Evolutionary conservation across 2,113 vertebrate species (phyloP).

Genomic region (Tympanuchus pallidicinctus): DNA sequence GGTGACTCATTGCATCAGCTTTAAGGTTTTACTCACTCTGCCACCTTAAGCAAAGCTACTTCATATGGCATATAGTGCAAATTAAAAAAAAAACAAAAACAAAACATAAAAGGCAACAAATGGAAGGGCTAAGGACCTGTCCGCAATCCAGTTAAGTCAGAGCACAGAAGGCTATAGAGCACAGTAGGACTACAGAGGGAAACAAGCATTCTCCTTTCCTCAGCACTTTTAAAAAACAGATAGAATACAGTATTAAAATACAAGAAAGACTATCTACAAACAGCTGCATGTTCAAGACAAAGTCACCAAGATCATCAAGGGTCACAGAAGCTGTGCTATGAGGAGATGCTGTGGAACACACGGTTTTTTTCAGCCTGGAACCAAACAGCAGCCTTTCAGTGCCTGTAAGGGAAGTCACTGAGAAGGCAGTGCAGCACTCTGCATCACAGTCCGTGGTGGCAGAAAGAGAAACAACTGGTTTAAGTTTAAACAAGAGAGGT

Average conservation of each 20-base stretch:
- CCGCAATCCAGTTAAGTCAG: not conserved
- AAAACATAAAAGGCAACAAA: not conserved
- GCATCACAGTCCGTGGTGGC: not conserved
- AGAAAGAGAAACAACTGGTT: not conserved
- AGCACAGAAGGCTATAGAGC: not conserved
- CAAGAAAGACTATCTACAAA: not conserved
- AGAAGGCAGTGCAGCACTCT: not conserved
- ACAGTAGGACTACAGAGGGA: not conserved
- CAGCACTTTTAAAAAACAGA: fast-evolving
- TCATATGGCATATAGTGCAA: not conserved
- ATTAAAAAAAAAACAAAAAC: not conserved
- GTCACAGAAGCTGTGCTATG: not conserved
- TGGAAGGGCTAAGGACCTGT: not conserved
- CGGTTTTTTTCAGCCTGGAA: not conserved
- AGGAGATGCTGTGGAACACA: not conserved
- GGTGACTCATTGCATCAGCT: not conserved
- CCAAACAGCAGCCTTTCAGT: not conserved
- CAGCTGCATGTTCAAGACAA: not conserved
- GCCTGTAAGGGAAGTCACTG: not conserved
- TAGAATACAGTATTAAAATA: not conserved
- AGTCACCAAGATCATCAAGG: not conserved
- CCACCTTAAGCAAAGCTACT: not conserved
- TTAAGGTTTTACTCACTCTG: not conserved
- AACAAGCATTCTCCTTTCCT: not conserved
- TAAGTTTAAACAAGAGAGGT: not conserved